Evolutionary conservation across 2,797 vertebrate genomes (phyloP).

Genomic region (Anabas testudineus): DNA sequence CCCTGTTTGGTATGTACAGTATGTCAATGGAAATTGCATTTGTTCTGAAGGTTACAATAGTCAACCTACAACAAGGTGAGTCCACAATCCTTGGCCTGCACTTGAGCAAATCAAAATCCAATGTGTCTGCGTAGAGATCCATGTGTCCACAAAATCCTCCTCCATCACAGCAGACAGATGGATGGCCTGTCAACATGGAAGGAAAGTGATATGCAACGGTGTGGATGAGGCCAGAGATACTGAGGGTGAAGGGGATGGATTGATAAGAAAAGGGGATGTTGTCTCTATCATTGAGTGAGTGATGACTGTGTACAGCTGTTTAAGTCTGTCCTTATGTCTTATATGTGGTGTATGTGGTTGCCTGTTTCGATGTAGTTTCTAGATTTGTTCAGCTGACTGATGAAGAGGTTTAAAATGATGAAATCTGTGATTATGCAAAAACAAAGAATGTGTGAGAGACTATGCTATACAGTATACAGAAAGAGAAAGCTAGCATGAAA

Average conservation of each 20-base stretch:
- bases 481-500: not conserved
- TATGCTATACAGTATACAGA: too few relatives aligned
- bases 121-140: constrained; percentile 56
- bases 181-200: constrained; percentile 68
- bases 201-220: constrained; percentile 76
- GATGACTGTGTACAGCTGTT: constrained; percentile 54
- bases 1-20: constrained; percentile 21
- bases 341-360: constrained; percentile 10
- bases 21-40: constrained; percentile 50
- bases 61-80: constrained; percentile 26
- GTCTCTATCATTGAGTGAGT: constrained; percentile 63
- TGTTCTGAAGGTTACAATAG: constrained; percentile 32
- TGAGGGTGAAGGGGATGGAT: constrained; percentile 80
- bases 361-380: constrained; percentile 47
- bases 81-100: constrained; percentile 23
- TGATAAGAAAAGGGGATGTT: constrained; percentile 76
- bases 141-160: constrained; percentile 49
- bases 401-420: constrained; percentile 39
- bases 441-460: not conserved
- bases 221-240: constrained; percentile 66
- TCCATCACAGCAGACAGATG: constrained; percentile 65
- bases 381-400: constrained; percentile 41
- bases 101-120: constrained; percentile 50
- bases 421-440: constrained; percentile 36
- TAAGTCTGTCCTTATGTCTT: constrained; percentile 38